phyloP scores from a whole-genome alignment of 1,140 invertebrate genomes.

The Macrotrachela quadricornifera region DNA sequence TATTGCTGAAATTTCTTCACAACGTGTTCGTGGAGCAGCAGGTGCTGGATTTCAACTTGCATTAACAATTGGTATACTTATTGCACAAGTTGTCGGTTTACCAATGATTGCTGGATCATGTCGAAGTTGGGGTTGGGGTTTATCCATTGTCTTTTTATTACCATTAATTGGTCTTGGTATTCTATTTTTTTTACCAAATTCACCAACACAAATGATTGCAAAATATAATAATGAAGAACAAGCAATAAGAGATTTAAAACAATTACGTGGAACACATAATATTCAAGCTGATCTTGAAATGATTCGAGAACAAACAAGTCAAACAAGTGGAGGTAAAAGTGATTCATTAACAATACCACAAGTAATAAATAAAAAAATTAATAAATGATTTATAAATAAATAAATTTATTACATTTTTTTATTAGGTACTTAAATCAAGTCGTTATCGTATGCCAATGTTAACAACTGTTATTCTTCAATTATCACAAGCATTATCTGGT shows the following conservation, averaged over 20 bases:
- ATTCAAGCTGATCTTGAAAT: not conserved
- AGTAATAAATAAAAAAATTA: too few species aligned
- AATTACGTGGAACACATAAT: not conserved
- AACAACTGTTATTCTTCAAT: constrained; percentile 18
- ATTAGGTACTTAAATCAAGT: not conserved
- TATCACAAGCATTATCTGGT: constrained; percentile 24
- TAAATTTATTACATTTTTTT: too few species aligned
- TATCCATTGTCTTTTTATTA: too few species aligned
- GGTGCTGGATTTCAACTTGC: constrained; percentile 67
- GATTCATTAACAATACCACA: not conserved
- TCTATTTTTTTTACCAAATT: too few species aligned
- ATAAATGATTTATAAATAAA: too few species aligned
- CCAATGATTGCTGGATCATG: too few species aligned
- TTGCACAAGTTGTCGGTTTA: constrained; percentile 42
- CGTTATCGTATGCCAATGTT: constrained; percentile 19
- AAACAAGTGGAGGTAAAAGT: constrained; percentile 14
- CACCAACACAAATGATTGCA: too few species aligned
- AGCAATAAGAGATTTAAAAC: not conserved
- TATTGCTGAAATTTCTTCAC: constrained; percentile 60
- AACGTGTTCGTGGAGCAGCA: constrained; percentile 51
- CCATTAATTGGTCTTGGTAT: too few species aligned
- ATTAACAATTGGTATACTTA: constrained; percentile 63
- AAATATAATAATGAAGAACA: too few species aligned
- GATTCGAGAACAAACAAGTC: constrained; percentile 8
- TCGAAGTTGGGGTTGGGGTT: too few species aligned